A percentile compares a stretch with the other conserved stretches of the same genome.
These are phyloP conservation scores for Ceyx margarethae DNA, from an alignment of 2,113 vertebrate genomes.

Conservation along the genomic window DNA sequence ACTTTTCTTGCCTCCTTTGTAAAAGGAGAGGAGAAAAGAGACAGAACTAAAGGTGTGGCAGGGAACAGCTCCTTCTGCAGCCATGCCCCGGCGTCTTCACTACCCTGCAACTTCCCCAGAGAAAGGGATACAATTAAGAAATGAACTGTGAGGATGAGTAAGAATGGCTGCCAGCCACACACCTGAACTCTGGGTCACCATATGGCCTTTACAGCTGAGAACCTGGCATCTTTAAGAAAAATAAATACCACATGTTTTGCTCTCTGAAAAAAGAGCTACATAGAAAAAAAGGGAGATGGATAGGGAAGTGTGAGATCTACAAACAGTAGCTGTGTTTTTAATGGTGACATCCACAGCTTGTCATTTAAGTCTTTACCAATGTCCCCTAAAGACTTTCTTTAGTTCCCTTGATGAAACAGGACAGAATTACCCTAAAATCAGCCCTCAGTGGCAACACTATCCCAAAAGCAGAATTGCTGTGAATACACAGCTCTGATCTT, in stretches of 20 bases:
- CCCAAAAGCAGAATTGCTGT: not conserved
- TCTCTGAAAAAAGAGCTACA: not conserved
- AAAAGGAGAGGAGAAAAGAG: not conserved
- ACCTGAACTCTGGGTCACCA: not conserved
- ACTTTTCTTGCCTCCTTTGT: not conserved
- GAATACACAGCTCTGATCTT: not conserved
- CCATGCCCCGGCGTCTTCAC: not conserved
- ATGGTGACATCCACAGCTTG: not conserved
- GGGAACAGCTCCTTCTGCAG: not conserved
- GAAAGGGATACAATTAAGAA: not conserved
- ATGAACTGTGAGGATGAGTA: not conserved
- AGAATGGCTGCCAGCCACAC: not conserved
- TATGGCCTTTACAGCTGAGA: not conserved
- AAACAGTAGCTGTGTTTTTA: not conserved
- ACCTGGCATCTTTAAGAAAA: not conserved
- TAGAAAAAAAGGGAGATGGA: not conserved
- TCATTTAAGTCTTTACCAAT: not conserved
- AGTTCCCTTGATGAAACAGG: not conserved
- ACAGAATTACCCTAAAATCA: not conserved
- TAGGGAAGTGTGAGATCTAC: not conserved
- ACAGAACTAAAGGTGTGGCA: rapidly evolving
- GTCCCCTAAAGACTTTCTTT: not conserved
- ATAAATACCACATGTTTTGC: not conserved
- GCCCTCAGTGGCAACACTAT: not conserved
- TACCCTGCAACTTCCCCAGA: not conserved